Conservation (phyloP, 2,797 vertebrate genomes). For the Silurus aristotelis region DNA sequence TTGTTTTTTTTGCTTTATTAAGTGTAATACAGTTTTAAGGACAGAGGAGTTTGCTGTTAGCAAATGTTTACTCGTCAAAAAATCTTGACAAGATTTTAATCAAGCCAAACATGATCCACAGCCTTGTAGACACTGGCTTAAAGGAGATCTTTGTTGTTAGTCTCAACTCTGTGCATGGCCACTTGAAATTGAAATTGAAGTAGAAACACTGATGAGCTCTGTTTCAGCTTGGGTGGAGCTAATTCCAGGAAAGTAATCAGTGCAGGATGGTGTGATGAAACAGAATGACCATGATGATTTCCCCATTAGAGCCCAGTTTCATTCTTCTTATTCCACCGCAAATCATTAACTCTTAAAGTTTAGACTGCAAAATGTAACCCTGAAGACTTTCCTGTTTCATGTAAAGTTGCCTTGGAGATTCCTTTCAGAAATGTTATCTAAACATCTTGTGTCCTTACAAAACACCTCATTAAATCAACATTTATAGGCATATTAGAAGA, state of each 20-base stretch:
- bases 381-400: too few species aligned
- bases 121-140: not conserved
- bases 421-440: not conserved
- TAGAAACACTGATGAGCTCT: not conserved
- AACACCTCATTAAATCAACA: not conserved
- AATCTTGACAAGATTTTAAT: not conserved
- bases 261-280: not conserved
- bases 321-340: not conserved
- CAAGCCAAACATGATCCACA: not conserved
- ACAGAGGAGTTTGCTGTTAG: not conserved
- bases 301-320: not conserved
- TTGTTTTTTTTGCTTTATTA: constrained; percentile 21
- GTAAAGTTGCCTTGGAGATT: not conserved
- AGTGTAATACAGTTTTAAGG: not conserved
- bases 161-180: not conserved
- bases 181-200: not conserved
- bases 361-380: too few species aligned
- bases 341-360: not conserved
- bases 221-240: not conserved
- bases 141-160: not conserved
- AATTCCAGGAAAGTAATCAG: not conserved
- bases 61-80: not conserved
- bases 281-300: not conserved
- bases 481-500: not conserved
- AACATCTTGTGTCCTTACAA: not conserved